A percentile compares a stretch with the other conserved stretches of the same genome.
phyloP scores from a whole-genome alignment of 2,113 vertebrate genomes.

The Varanus salvator region DNA sequence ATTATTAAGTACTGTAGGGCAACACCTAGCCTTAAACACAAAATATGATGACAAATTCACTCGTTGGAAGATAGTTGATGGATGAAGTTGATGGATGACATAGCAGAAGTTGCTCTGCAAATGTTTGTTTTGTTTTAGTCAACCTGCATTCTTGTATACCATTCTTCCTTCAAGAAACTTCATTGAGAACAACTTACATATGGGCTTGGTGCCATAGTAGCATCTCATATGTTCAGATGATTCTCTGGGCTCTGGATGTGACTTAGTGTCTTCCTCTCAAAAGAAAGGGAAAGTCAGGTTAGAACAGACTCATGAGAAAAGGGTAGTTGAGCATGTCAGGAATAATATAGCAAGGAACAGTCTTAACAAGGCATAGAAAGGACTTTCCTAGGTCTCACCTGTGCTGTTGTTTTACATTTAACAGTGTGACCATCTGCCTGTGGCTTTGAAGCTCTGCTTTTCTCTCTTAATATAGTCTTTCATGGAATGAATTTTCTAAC shows the following conservation, averaged over 20 bases:
- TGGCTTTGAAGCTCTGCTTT: not conserved
- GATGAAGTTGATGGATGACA: no score
- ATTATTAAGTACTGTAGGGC: not conserved
- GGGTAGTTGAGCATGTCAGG: not conserved
- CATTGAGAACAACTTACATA: not conserved
- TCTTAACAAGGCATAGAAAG: not conserved
- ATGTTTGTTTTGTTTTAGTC: not conserved
- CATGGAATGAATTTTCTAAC: slow-evolving; percentile 3
- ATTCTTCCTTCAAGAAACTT: not conserved
- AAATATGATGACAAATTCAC: not conserved
- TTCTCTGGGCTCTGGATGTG: not conserved
- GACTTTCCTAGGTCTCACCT: not conserved
- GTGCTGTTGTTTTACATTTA: not conserved
- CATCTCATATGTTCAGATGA: not conserved
- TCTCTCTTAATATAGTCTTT: not conserved
- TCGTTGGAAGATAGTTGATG: not conserved
- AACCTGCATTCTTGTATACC: not conserved
- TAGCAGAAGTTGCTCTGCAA: not conserved
- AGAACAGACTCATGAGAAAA: not conserved
- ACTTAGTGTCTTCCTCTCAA: not conserved
- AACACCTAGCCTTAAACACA: not conserved
- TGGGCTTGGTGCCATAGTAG: not conserved
- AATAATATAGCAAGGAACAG: not conserved
- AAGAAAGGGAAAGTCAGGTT: not conserved
- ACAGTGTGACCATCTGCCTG: not conserved